Conservation (phyloP, 2,797 vertebrate species). For the Liasis olivaceus region DNA sequence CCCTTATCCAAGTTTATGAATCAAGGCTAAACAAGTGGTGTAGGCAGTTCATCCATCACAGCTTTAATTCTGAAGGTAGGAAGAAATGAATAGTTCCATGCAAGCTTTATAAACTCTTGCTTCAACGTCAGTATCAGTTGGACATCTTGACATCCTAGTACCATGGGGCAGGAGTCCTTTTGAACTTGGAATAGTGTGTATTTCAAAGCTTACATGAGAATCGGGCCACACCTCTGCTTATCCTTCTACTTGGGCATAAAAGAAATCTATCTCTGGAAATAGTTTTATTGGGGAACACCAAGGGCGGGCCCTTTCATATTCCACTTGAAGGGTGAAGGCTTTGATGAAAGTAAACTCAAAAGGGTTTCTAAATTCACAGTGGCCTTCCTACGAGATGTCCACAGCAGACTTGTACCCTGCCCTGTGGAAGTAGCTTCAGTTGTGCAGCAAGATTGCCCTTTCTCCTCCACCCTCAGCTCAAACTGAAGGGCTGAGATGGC, state of each 20-base stretch:
- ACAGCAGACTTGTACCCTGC: neutral
- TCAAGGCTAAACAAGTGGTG: conserved; percentile 71
- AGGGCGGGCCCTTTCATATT: neutral
- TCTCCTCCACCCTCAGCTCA: neutral
- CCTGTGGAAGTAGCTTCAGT: neutral
- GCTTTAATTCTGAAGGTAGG: conserved; percentile 75
- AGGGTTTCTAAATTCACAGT: neutral
- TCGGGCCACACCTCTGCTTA: neutral
- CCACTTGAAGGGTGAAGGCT: neutral
- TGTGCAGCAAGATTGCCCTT: neutral
- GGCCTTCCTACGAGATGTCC: neutral
- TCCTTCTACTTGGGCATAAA: neutral
- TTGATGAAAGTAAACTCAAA: neutral
- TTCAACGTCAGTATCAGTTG: conserved; percentile 25
- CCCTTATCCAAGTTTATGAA: conserved; percentile 62
- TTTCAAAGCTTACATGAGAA: neutral
- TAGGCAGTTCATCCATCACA: conserved; percentile 76
- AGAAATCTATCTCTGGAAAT: neutral
- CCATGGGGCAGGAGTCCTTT: neutral
- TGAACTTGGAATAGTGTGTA: neutral
- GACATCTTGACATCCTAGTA: neutral
- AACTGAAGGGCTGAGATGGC: neutral
- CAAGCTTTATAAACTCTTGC: neutral
- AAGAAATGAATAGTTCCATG: conserved; percentile 64
- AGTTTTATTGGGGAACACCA: neutral